phyloP scores from a whole-genome alignment of 2,888 invertebrate species.

The Rhimphoctona megacephalus region DNA sequence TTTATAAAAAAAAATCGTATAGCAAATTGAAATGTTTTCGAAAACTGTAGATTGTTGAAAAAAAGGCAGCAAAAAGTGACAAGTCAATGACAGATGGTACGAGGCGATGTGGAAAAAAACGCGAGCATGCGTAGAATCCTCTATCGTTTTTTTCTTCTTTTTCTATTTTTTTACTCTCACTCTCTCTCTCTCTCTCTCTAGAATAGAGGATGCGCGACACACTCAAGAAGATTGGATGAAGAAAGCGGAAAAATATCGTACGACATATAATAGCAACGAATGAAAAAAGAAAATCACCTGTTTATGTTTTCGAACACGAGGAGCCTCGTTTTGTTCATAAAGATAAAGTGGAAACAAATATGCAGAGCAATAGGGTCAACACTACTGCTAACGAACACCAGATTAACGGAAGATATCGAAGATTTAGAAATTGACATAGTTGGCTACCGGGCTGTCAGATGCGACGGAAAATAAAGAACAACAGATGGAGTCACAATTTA shows the following conservation, averaged over 20 bases:
- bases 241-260: not conserved
- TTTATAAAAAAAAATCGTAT: not conserved
- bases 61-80: not conserved
- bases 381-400: slow-evolving; percentile 52
- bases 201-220: too few relatives aligned
- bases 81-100: too few relatives aligned
- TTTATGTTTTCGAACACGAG: slow-evolving; percentile 39
- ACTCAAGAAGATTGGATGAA: not conserved
- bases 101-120: too few relatives aligned
- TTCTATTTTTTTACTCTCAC: too few relatives aligned
- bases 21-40: not conserved
- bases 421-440: slow-evolving; percentile 17
- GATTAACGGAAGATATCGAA: slow-evolving; percentile 50
- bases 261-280: slow-evolving; percentile 15
- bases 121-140: too few relatives aligned
- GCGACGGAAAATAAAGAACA: slow-evolving; percentile 42
- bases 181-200: too few relatives aligned
- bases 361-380: slow-evolving; percentile 35
- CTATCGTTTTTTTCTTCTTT: too few relatives aligned
- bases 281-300: not conserved
- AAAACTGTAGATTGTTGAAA: not conserved
- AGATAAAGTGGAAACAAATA: slow-evolving; percentile 43
- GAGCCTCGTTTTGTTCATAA: slow-evolving; percentile 26
- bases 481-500: slow-evolving; percentile 59
- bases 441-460: slow-evolving; percentile 60